phyloP scores from a whole-genome alignment of 2,888 invertebrate genomes.

The Ametastegia equiseti region DNA sequence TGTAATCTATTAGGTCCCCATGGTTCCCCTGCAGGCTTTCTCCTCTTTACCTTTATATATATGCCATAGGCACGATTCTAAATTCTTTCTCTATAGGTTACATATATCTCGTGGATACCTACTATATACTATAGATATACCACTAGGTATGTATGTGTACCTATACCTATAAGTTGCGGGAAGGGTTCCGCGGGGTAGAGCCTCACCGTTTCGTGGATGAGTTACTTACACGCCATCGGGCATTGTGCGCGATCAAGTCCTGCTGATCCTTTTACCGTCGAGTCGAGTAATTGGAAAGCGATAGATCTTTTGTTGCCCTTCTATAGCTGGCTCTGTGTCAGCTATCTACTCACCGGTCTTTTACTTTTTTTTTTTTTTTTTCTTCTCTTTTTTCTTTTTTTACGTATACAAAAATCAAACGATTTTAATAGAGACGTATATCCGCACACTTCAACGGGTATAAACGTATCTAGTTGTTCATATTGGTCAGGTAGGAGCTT shows the following conservation, averaged over 20 bases:
- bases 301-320: constrained; percentile 26
- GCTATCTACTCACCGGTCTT: not conserved
- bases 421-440: constrained; percentile 15
- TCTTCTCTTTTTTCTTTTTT: no score
- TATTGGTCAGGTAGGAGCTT: no score
- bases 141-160: not conserved
- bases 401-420: not conserved
- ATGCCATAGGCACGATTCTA: constrained; percentile 7
- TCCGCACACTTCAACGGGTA: no score
- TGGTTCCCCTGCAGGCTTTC: not conserved
- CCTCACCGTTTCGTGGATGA: constrained; percentile 17
- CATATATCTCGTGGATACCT: no score
- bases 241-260: constrained; percentile 40
- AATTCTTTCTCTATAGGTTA: not conserved
- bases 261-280: constrained; percentile 34
- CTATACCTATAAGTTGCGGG: not conserved
- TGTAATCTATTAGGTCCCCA: constrained; percentile 38
- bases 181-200: constrained; percentile 32
- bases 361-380: no score
- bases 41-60: no score
- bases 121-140: no score
- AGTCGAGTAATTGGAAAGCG: constrained; percentile 38
- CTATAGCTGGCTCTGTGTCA: not conserved
- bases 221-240: constrained; percentile 42
- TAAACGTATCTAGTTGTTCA: no score